A percentile compares a stretch with the other conserved stretches of the same genome.
Evolutionary conservation across 64 coral and sea anemone genomes (phyloP).

Genomic region (Stichodactyla helianthus): DNA sequence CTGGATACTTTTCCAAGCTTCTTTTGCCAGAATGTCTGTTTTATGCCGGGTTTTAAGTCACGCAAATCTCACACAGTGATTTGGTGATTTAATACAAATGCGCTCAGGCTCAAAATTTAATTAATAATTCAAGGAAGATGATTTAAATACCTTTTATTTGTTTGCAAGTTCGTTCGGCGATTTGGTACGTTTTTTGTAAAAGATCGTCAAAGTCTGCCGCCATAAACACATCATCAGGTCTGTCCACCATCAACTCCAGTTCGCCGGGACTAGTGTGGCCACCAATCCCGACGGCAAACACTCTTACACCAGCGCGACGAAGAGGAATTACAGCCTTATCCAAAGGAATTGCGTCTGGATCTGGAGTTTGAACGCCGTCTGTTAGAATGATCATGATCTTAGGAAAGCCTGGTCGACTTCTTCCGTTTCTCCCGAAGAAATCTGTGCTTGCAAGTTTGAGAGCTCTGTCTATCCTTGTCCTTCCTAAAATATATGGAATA

Average conservation of each 20-base stretch:
- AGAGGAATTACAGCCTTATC: constrained; percentile 42
- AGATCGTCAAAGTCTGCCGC: constrained; percentile 34
- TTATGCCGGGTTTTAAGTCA: too few relatives aligned
- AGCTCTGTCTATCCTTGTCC: constrained; percentile 72
- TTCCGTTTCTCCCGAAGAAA: constrained; percentile 30
- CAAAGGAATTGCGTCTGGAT: constrained; percentile 45
- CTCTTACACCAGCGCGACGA: constrained; percentile 33
- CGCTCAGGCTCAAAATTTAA: neutral
- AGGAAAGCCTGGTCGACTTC: constrained; percentile 30
- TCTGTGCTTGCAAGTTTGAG: constrained; percentile 42
- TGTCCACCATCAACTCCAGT: constrained; percentile 21
- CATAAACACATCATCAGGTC: constrained; percentile 27
- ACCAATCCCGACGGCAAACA: constrained; percentile 62
- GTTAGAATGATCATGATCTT: constrained; percentile 60
- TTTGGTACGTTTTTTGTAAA: constrained; percentile 10
- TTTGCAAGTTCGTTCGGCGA: constrained; percentile 18
- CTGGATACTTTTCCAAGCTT: too few relatives aligned
- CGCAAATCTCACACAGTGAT: too few relatives aligned
- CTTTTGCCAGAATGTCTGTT: too few relatives aligned
- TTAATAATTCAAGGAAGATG: neutral
- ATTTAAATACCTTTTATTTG: neutral
- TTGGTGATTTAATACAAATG: too few relatives aligned
- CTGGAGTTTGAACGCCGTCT: constrained; percentile 66
- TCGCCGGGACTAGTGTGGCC: constrained; percentile 4
- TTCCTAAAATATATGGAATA: constrained; percentile 54